These are phyloP conservation scores for Erythrolamprus reginae DNA, from an alignment of 2,113 vertebrate species.

Conservation along the genomic window DNA sequence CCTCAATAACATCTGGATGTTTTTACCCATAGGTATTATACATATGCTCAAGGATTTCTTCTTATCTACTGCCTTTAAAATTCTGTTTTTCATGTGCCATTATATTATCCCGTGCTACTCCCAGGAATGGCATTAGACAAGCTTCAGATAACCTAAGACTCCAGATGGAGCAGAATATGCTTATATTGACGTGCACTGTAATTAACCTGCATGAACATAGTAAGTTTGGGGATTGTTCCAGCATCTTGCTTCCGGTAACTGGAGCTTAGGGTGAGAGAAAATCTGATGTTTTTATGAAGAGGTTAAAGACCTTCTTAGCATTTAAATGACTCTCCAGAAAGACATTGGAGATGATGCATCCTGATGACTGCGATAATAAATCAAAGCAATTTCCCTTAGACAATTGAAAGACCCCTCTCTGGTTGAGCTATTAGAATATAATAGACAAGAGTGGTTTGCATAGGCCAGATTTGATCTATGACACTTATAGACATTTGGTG, in stretches of 20 bases:
- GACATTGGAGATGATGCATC: conserved; percentile 1
- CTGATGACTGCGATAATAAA: conserved; percentile 27
- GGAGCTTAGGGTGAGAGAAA: conserved; percentile 16
- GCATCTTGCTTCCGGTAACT: conserved; percentile 9
- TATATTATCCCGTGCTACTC: conserved; percentile 1
- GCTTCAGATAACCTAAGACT: neutral
- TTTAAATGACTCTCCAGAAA: conserved; percentile 16
- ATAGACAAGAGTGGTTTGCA: conserved; percentile 11
- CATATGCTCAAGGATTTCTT: neutral
- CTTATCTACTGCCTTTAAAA: neutral
- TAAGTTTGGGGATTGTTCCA: neutral
- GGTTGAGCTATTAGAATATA: conserved; percentile 22
- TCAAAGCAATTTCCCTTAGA: conserved; percentile 2
- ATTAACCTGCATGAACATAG: conserved; percentile 19
- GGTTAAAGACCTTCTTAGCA: conserved; percentile 21
- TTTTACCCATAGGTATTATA: neutral
- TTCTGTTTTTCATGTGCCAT: neutral
- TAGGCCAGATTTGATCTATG: conserved; percentile 11
- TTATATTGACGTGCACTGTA: neutral
- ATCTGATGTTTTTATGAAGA: conserved; percentile 36
- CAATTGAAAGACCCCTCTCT: conserved; percentile 5
- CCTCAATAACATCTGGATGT: neutral
- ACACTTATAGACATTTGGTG: neutral
- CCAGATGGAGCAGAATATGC: neutral
- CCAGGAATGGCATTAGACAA: neutral